phyloP scores from a whole-genome alignment of 2,888 invertebrate species.

The Euphydryas editha region DNA sequence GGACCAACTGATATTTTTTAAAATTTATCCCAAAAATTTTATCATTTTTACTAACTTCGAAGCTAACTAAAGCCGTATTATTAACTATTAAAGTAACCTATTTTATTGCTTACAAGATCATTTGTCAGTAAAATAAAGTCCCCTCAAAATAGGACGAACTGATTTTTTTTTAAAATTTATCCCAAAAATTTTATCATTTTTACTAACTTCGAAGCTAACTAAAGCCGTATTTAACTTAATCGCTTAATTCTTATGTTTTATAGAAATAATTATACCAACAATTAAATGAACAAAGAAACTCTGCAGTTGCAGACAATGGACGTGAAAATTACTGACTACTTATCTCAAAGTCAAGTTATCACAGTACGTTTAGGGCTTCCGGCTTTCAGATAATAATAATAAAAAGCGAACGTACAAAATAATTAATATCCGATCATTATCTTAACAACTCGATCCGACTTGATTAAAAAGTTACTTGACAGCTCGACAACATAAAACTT shows the following conservation, averaged over 20 bases:
- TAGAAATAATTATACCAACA: background rate
- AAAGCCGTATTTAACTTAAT: conserved; percentile 3
- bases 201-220: background rate
- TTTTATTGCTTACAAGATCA: too few relatives aligned
- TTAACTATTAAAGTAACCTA: too few relatives aligned
- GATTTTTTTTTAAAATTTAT: too few relatives aligned
- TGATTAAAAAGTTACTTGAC: conserved; percentile 37
- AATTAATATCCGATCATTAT: conserved; percentile 42
- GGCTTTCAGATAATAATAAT: conserved; percentile 26
- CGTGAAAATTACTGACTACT: conserved; percentile 24
- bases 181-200: too few relatives aligned
- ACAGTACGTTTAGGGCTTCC: conserved; percentile 33
- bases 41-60: too few relatives aligned
- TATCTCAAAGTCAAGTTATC: conserved; percentile 16
- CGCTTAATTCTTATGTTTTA: background rate
- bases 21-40: too few relatives aligned
- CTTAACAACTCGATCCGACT: conserved; percentile 40
- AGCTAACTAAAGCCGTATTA: background rate
- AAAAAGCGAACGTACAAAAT: conserved; percentile 30
- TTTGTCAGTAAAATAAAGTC: too few relatives aligned
- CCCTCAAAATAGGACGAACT: too few relatives aligned
- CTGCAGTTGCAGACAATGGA: conserved; percentile 7
- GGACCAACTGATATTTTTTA: too few relatives aligned
- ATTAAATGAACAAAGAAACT: conserved; percentile 3
- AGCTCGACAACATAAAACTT: conserved; percentile 37